A percentile compares a stretch with the other conserved stretches of the same genome.
phyloP scores from a whole-genome alignment of 2,113 vertebrate genomes.

The Microcebus tavaratra region DNA sequence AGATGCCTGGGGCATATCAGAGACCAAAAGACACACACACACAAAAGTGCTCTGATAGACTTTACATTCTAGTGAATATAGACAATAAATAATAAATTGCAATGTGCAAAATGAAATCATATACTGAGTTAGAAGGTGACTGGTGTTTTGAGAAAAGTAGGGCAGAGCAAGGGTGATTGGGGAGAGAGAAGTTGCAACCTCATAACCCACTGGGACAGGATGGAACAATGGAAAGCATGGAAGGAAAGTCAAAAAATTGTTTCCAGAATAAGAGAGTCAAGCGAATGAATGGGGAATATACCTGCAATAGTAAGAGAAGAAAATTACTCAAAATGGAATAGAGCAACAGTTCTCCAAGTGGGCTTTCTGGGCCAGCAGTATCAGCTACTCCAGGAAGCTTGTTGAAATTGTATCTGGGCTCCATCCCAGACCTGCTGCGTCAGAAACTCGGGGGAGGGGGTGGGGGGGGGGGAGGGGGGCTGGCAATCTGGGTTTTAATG shows the following conservation, averaged over 20 bases:
- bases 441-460: neutral
- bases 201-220: neutral
- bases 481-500: neutral
- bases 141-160: neutral
- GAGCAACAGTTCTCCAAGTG: neutral
- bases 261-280: neutral
- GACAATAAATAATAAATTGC: neutral
- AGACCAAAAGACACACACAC: neutral
- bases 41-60: rapidly evolving
- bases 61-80: neutral
- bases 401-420: neutral
- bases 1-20: neutral
- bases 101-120: neutral
- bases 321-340: neutral
- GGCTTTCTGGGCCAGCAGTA: neutral
- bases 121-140: neutral
- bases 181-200: neutral
- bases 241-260: neutral
- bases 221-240: no score
- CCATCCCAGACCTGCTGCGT: neutral
- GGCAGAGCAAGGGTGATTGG: neutral
- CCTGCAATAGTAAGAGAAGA: neutral
- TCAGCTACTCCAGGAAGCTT: neutral
- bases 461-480: no score
- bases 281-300: neutral